Percentiles rank a stretch among this genome's conserved stretches.
Conservation (phyloP, 2,113 vertebrate species). For the Apteryx owenii region DNA sequence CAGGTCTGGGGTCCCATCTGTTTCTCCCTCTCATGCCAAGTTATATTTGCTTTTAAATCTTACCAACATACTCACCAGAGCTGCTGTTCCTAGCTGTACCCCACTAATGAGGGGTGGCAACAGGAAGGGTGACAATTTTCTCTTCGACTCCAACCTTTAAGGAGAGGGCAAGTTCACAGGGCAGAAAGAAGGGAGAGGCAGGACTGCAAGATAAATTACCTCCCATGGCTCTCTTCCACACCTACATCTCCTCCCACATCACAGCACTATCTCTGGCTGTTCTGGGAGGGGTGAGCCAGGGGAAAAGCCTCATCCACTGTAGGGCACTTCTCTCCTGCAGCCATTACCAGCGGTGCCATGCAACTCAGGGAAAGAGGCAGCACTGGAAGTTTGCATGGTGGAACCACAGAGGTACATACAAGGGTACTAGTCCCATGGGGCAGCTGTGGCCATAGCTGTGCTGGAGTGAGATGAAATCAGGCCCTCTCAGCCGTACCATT, state of each 20-base stretch:
- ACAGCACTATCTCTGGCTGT: neutral
- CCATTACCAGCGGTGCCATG: neutral
- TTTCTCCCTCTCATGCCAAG: neutral
- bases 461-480: neutral
- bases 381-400: no score
- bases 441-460: neutral
- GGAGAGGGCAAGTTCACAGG: neutral
- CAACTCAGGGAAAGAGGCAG: neutral
- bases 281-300: neutral
- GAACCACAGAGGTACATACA: neutral
- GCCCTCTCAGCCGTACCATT: neutral
- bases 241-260: neutral
- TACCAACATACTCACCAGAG: neutral
- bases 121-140: neutral
- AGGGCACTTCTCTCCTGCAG: neutral
- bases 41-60: neutral
- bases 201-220: no score
- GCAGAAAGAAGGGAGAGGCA: neutral
- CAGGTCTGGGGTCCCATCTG: neutral
- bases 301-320: neutral
- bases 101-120: rapidly evolving
- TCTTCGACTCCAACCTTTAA: neutral
- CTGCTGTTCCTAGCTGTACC: neutral
- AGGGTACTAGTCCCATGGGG: neutral
- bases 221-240: neutral